Base-by-base conservation (phyloP, 2,113 vertebrate species). In the Struthio camelus region DNA sequence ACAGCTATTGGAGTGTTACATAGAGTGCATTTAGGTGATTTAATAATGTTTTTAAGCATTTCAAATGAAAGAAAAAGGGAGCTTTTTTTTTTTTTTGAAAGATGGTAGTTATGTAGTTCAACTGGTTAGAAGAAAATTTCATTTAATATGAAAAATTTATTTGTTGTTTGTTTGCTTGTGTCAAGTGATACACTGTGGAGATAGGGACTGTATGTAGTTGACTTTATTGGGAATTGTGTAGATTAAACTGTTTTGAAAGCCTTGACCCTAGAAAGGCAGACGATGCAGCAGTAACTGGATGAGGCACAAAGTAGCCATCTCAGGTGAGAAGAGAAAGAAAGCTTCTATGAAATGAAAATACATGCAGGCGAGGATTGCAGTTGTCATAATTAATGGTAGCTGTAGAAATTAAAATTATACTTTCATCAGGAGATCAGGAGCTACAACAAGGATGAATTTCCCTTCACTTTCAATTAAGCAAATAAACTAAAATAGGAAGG, bases 381-480 rank as follows among this genome's bases (percentile, higher is more conserved):
- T 50, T 93, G 38, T 50, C 23, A 10, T 36, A 76, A 24, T 23
- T 8, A 78, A 24, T 20, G 50, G 42, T 8, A 81, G 9, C 23
- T 73, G 36, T 56, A 32, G 3, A 6, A 54, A 44, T 18, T 71
- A 38, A 81, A 71, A 67, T 12, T 48, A 25, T 19, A 22, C 18
- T 85, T 91, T 53, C 50, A 75, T 23, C 25, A 75, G 54, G 40
- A 81, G 34, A 87, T n/a, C n/a, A n/a, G n/a, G n/a, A 61, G 14
- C 81, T 84, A 73, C 44, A 81, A 76, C 5, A 56, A 66, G n/a
- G 15, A 2, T 70, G 10, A 77, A 19, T 70, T 89, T 89, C 62
- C 65, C 34, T 94, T 87, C 40, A 77, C 23, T 86, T 72, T n/a
- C 89, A 92, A 79, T 80, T 87, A 91, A 87, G 10, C 20, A 93